phyloP scores from a whole-genome alignment of 2,888 invertebrate genomes.

The Rhaphigaster nebulosa region DNA sequence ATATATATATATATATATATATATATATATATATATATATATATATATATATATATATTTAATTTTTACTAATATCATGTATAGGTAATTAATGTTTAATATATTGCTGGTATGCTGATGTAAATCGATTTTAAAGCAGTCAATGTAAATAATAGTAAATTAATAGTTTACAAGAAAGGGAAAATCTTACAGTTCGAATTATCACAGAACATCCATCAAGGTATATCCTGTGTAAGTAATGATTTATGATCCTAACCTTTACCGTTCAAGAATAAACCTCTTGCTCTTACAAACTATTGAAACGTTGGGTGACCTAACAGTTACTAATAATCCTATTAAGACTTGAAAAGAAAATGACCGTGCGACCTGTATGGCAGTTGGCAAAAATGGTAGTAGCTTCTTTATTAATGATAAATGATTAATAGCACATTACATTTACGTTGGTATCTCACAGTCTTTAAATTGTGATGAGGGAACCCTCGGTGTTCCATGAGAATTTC shows the following conservation, averaged over 20 bases:
- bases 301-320: background rate
- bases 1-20: no score
- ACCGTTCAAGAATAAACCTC: background rate
- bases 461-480: background rate
- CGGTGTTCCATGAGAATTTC: no score
- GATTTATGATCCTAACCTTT: constrained; percentile 6
- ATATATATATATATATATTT: no score
- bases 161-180: background rate
- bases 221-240: background rate
- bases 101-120: no score
- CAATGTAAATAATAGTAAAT: background rate
- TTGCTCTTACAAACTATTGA: background rate
- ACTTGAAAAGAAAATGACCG: background rate
- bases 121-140: background rate
- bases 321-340: background rate
- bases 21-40: no score
- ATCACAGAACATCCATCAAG: background rate
- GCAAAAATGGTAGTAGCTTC: background rate
- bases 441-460: background rate
- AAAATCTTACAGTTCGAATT: background rate
- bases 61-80: no score
- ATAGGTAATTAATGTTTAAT: no score
- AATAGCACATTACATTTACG: no score
- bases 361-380: background rate
- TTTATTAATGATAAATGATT: background rate